Evolutionary conservation across 2,113 vertebrate genomes (phyloP).

Genomic region (Pachyramphus minor): DNA sequence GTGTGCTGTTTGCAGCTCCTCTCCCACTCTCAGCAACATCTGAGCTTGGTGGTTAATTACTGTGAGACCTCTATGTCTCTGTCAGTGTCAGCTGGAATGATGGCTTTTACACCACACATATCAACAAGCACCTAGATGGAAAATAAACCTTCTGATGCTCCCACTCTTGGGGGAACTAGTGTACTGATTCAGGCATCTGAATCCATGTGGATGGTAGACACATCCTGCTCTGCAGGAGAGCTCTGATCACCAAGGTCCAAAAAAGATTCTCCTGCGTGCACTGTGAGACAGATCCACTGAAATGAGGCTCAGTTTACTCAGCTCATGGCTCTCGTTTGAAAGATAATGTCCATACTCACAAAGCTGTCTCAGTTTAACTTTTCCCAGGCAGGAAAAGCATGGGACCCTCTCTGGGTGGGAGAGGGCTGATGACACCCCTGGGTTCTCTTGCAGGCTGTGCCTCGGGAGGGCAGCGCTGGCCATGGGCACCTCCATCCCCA

Average conservation of each 20-base stretch:
- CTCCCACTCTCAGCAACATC: slow-evolving; percentile 1
- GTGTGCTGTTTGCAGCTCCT: neutral
- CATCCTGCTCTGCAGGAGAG: neutral
- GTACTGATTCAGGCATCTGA: neutral
- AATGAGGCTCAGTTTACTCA: neutral
- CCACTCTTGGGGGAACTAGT: neutral
- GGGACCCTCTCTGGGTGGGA: neutral
- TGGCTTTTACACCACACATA: neutral
- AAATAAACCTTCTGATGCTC: neutral
- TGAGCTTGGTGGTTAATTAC: slow-evolving; percentile 17
- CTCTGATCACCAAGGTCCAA: neutral
- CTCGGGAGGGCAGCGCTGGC: neutral
- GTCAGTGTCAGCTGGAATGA: neutral
- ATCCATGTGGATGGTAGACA: neutral
- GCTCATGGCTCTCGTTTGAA: neutral
- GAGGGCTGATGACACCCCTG: neutral
- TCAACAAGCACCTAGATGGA: neutral
- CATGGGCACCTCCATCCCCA: neutral
- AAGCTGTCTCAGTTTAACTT: neutral
- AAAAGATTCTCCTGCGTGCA: neutral
- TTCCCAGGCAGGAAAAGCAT: neutral
- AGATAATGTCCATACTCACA: neutral
- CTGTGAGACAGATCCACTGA: neutral
- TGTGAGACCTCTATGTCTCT: neutral
- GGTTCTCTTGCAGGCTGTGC: neutral